These are phyloP conservation scores for Mantis religiosa DNA, from an alignment of 2,888 invertebrate species.

Conservation along the genomic window DNA sequence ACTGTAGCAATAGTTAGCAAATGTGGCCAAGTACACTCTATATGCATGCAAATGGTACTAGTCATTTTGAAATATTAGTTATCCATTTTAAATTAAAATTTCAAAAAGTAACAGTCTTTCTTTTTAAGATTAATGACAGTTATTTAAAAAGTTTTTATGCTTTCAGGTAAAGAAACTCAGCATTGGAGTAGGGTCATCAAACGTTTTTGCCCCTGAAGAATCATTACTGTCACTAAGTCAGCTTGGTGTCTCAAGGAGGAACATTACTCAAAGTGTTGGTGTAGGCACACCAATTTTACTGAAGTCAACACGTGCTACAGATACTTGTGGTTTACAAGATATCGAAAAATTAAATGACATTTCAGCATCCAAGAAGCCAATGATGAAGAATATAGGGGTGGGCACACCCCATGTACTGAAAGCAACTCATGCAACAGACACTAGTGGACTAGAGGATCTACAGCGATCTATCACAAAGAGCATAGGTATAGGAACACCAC, in stretches of 20 bases:
- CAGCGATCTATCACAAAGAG: neutral
- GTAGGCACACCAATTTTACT: neutral
- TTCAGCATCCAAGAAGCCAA: neutral
- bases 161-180: conserved; percentile 44
- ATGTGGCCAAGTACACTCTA: too few relatives aligned
- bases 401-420: neutral
- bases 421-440: neutral
- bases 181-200: conserved; percentile 57
- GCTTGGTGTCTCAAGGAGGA: neutral
- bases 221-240: neutral
- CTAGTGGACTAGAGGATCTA: neutral
- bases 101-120: too few relatives aligned
- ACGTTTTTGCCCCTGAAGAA: conserved; percentile 37
- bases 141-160: neutral
- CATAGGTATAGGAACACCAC: neutral
- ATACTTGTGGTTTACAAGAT: neutral
- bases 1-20: too few relatives aligned
- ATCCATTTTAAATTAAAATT: too few relatives aligned
- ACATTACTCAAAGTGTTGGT: neutral
- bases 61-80: too few relatives aligned
- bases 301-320: neutral
- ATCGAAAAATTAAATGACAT: neutral
- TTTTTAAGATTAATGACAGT: too few relatives aligned
- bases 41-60: too few relatives aligned
- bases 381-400: neutral